Conservation (phyloP, 2,888 invertebrate species). For the Drosophila tanythrix region DNA sequence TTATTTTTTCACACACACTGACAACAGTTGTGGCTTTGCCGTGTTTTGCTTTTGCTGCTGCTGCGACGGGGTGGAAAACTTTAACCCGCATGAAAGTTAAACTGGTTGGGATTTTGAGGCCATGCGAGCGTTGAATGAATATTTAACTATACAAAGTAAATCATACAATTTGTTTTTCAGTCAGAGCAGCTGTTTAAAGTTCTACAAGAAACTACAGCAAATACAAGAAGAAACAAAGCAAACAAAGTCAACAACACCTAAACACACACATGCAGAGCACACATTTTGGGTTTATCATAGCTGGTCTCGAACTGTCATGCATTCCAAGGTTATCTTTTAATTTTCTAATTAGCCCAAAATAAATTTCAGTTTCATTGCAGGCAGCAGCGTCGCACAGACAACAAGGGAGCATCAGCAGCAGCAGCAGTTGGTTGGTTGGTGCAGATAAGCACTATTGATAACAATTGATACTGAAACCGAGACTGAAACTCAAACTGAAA, state of each 20-base stretch:
- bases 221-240: constrained; percentile 47
- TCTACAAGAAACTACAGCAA: constrained; percentile 32
- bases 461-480: constrained; percentile 9
- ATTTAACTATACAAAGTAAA: constrained; percentile 19
- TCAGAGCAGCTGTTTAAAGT: constrained; percentile 50
- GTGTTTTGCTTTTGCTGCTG: constrained; percentile 14
- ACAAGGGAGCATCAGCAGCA: constrained; percentile 30
- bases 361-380: constrained; percentile 68
- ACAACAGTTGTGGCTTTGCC: constrained; percentile 29
- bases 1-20: constrained; percentile 46
- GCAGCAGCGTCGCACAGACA: constrained; percentile 47
- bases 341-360: constrained; percentile 56
- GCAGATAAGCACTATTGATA: constrained; percentile 44
- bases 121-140: constrained; percentile 24
- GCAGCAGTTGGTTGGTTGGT: constrained; percentile 9
- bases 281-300: constrained; percentile 23
- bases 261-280: constrained; percentile 8
- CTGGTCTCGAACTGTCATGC: constrained; percentile 3
- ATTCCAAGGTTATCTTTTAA: constrained; percentile 45
- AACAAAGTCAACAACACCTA: constrained; percentile 27
- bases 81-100: constrained; percentile 57
- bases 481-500: background rate
- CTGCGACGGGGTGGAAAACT: constrained; percentile 19
- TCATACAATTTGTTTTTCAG: constrained; percentile 36
- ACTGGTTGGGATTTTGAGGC: constrained; percentile 35